Percentiles rank a stretch among this genome's conserved stretches.
These are phyloP conservation scores for Arenaria interpres DNA, from an alignment of 2,113 vertebrate species.

Conservation along the genomic window DNA sequence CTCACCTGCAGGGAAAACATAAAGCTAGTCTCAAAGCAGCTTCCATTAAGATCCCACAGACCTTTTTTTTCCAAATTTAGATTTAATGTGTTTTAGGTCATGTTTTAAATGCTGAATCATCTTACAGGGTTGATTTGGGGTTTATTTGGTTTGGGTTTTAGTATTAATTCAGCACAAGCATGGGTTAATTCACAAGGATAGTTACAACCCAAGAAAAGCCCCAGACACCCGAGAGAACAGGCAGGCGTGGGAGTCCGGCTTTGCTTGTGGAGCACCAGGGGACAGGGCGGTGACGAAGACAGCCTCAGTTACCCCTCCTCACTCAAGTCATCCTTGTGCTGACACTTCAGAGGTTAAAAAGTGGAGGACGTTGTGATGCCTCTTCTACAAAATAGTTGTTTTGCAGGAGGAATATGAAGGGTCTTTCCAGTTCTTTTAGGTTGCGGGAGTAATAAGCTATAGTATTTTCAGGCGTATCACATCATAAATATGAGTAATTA, in stretches of 20 bases:
- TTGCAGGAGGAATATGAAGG: neutral
- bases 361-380: neutral
- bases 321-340: neutral
- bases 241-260: neutral
- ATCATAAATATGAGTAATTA: slow-evolving; percentile 17
- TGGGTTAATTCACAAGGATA: neutral
- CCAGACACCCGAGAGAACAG: neutral
- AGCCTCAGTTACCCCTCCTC: neutral
- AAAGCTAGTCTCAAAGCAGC: neutral
- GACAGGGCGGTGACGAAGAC: neutral
- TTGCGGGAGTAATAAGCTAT: neutral
- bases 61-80: neutral
- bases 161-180: neutral
- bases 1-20: neutral
- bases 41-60: neutral
- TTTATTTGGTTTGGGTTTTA: neutral
- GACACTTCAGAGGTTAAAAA: neutral
- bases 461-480: neutral
- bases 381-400: neutral
- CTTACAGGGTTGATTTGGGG: neutral
- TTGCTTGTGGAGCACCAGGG: neutral
- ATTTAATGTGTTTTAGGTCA: neutral
- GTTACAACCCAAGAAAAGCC: neutral
- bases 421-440: neutral
- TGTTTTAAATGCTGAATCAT: neutral